phyloP scores from a whole-genome alignment of 2,113 vertebrate genomes.

The human (Homo sapiens) region GRCh38 chr3:196671501-196672000 shows the following conservation, averaged over 20 bases:
- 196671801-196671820: not conserved
- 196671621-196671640: not conserved
- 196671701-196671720: not conserved
- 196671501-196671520: not conserved
- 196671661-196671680: not conserved
- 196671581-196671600: not conserved
- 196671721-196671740: not conserved
- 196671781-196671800: not conserved
- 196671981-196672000: too few relatives aligned
- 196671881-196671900: conserved; percentile 58
- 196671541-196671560: not conserved
- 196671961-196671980: conserved; percentile 51
- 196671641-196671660: not conserved
- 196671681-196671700: not conserved
- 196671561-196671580: not conserved
- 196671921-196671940: conserved; percentile 1
- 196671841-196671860: conserved; percentile 1
- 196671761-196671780: not conserved
- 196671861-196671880: conserved; percentile 18
- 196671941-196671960: not conserved
- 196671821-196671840: conserved; percentile 14
- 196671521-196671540: not conserved
- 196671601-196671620: not conserved
- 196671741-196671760: not conserved
- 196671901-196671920: conserved; percentile 35